These are phyloP conservation scores for Allolobophora icterica DNA, from an alignment of 2,888 invertebrate species.

Conservation along the genomic window DNA sequence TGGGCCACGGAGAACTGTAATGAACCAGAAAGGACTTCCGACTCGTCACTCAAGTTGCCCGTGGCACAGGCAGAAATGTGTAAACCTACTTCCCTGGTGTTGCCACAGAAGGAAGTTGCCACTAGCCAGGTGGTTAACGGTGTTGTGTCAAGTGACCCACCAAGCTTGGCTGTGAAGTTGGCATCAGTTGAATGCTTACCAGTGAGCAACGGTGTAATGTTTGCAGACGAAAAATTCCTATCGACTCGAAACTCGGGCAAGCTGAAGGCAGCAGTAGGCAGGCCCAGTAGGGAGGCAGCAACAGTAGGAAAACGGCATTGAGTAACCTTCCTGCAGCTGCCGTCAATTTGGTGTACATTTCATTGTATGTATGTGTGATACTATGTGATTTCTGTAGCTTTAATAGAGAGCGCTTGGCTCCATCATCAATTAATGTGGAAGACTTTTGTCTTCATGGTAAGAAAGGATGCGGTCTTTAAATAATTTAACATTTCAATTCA, in stretches of 20 bases:
- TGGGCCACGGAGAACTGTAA: neutral
- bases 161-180: neutral
- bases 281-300: slow-evolving; percentile 2
- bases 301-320: neutral
- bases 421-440: no score
- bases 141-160: neutral
- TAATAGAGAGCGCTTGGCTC: no score
- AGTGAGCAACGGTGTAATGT: neutral
- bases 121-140: neutral
- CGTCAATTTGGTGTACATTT: slow-evolving; percentile 20
- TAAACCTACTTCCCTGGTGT: neutral
- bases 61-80: neutral
- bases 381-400: no score
- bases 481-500: no score
- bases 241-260: neutral
- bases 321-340: neutral
- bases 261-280: slow-evolving; percentile 18
- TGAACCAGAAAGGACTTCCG: neutral
- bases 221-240: slow-evolving; percentile 4
- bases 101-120: neutral
- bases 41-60: neutral
- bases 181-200: slow-evolving; percentile 1
- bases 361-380: neutral
- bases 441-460: no score
- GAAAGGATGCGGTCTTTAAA: no score